Evolutionary conservation across 2,888 invertebrate genomes (phyloP).

Genomic region (Autographa pulchrina): DNA sequence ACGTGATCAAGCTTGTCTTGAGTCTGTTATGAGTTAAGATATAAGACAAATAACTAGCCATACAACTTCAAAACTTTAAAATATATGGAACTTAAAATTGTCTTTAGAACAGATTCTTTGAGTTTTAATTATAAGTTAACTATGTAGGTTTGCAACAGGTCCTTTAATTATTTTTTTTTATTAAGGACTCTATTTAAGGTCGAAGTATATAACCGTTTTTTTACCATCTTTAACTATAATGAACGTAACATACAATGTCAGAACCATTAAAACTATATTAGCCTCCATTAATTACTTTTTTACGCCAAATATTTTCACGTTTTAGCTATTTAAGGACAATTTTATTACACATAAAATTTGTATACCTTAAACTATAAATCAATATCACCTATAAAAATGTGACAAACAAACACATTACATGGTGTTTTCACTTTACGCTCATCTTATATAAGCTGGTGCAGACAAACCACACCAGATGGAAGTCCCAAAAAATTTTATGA

Average conservation of each 20-base stretch:
- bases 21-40: neutral
- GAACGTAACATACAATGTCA: neutral
- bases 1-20: neutral
- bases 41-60: neutral
- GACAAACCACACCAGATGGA: constrained; percentile 81
- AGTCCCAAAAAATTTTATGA: constrained; percentile 82
- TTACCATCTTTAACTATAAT: neutral
- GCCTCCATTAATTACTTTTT: constrained; percentile 47
- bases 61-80: too few relatives aligned
- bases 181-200: too few relatives aligned
- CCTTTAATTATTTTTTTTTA: too few relatives aligned
- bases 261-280: constrained; percentile 29
- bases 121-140: too few relatives aligned
- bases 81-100: too few relatives aligned
- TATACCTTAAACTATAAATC: constrained; percentile 57
- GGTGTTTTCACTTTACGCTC: constrained; percentile 51
- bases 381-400: constrained; percentile 57
- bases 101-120: too few relatives aligned
- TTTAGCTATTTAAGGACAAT: constrained; percentile 31
- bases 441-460: constrained; percentile 57
- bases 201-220: neutral
- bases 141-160: too few relatives aligned
- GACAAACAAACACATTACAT: constrained; percentile 56
- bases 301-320: constrained; percentile 46
- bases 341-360: constrained; percentile 55